These are phyloP conservation scores for Drosophila leonis DNA, from an alignment of 2,888 invertebrate species.

Conservation along the genomic window DNA sequence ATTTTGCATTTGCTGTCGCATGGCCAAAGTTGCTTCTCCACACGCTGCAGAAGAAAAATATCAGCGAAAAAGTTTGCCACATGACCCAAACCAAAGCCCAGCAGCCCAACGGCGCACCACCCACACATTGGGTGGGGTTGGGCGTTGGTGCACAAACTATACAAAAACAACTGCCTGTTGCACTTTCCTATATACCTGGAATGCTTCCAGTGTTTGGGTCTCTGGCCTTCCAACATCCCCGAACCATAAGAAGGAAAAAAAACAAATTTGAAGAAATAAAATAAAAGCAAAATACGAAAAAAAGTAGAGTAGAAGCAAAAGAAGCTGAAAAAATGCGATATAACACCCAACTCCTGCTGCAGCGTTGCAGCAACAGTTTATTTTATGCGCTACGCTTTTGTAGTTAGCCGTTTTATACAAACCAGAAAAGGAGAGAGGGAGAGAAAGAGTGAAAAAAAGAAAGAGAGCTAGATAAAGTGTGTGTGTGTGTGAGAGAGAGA, in stretches of 20 bases:
- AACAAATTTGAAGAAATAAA: slow-evolving; percentile 62
- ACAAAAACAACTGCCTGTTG: slow-evolving; percentile 76
- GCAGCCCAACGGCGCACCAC: slow-evolving; percentile 1
- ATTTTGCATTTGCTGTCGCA: slow-evolving; percentile 38
- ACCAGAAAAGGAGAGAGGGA: background rate
- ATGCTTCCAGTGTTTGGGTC: slow-evolving; percentile 46
- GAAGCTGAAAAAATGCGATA: slow-evolving; percentile 30
- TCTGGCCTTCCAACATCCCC: slow-evolving; percentile 53
- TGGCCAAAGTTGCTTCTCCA: slow-evolving; percentile 54
- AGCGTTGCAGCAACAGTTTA: slow-evolving; percentile 57
- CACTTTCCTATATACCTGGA: slow-evolving; percentile 72
- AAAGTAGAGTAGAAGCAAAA: slow-evolving; percentile 16
- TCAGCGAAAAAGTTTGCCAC: slow-evolving; percentile 47
- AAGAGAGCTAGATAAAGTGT: background rate
- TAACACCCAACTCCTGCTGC: slow-evolving; percentile 33
- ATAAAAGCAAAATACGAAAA: slow-evolving; percentile 54
- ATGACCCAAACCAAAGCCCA: slow-evolving; percentile 14
- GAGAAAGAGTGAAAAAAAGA: background rate
- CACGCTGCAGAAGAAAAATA: slow-evolving; percentile 33
- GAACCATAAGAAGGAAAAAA: slow-evolving; percentile 21
- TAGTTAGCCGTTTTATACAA: slow-evolving; percentile 23
- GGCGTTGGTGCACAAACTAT: slow-evolving; percentile 34
- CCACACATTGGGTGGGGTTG: slow-evolving; percentile 23
- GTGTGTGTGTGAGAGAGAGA: too few relatives aligned
- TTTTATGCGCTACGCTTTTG: slow-evolving; percentile 56